Evolutionary conservation across 1,140 invertebrate species (phyloP), one percentile per base, ranked within the genome.

Genomic region (Bombus waltoni): DNA sequence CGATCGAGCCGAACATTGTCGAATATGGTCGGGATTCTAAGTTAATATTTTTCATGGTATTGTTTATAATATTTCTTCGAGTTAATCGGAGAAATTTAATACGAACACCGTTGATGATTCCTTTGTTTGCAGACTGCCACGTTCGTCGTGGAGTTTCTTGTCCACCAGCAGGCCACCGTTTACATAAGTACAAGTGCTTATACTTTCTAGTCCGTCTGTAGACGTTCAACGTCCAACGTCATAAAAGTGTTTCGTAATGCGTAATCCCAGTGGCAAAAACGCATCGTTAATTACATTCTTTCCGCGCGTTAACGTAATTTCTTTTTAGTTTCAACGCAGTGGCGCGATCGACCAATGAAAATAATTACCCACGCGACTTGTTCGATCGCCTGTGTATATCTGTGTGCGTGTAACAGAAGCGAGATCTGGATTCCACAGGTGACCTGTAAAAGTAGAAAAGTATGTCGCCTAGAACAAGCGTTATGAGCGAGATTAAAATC

Each of bases 191-290:
- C 32, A 13, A 53, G 28, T 35, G n/a, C 53, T 80, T 47, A 40
- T 62, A 80, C 83, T 84, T 84, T 84, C 83, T 84, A 84, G 83
- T 79, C 66, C 42, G 83, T 84, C 65, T 15, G 75, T 40, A 66
- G 66, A 84, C 53, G 75, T 22, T 53, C 5, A 1, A 59, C 57
- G 25, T 78, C 38, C 66, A 62, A 35, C 75, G 40, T 79, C 76
- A 84, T 79, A 84, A 84, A 84, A 79, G 62, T 79, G 83, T 81
- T 85, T 85, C 83, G 83, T 62, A 81, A 81, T 66, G 53, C 38
- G 78, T 81, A 81, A 85, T 85, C 77, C 44, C 11, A 28, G 8
- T 13, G 38, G 53, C 35, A 47, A 73, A 86, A 81, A 74, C 53
- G 40, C 85, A 57, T 81, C 77, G 70, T 81, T 81, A 85, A 35